Evolutionary conservation across 2,888 invertebrate species (phyloP).

Genomic region (Synanthedon andrenaeformis): DNA sequence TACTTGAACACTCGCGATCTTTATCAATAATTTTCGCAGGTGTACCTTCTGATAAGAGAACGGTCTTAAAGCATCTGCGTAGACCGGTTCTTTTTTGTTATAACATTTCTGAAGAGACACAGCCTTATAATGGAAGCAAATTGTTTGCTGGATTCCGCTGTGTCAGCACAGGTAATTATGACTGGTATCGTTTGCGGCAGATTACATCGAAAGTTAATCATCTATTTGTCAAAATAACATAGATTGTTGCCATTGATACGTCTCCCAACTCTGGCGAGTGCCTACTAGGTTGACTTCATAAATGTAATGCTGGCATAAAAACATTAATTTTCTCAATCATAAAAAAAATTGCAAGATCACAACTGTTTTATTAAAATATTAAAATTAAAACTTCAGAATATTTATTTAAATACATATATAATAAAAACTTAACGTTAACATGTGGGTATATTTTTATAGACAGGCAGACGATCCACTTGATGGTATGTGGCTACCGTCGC

Average conservation of each 20-base stretch:
- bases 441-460: no score
- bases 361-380: no score
- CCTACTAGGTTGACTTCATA: no score
- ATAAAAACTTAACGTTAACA: no score
- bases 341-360: no score
- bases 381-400: no score
- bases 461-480: no score
- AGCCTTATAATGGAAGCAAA: constrained; percentile 2
- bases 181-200: constrained; percentile 9
- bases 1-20: neutral
- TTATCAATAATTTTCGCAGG: constrained; percentile 7
- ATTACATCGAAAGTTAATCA: constrained; percentile 20
- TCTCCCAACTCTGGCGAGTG: neutral
- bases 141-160: constrained; percentile 9
- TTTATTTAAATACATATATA: no score
- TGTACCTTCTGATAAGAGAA: neutral
- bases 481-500: no score
- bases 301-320: no score
- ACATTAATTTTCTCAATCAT: no score
- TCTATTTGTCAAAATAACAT: constrained; percentile 28
- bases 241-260: constrained; percentile 4
- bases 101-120: neutral
- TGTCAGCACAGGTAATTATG: constrained; percentile 16
- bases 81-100: neutral
- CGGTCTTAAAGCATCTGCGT: neutral